These are phyloP conservation scores for Orientallactaga bullata DNA, from an alignment of 2,113 vertebrate genomes.

Conservation along the genomic window DNA sequence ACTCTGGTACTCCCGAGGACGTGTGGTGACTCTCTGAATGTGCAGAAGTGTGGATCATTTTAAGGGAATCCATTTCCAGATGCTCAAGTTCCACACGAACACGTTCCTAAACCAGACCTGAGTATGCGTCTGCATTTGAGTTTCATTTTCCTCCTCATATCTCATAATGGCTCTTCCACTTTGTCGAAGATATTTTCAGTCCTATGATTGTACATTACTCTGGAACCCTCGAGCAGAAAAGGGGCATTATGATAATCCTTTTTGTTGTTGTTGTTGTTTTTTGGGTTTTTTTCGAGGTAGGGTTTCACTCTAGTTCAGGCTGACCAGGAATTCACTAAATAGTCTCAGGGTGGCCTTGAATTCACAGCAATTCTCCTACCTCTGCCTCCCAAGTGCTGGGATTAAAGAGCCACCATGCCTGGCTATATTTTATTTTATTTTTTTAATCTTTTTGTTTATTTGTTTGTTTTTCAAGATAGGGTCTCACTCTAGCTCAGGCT, in stretches of 20 bases:
- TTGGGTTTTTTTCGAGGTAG: too few relatives aligned
- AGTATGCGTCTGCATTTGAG: neutral
- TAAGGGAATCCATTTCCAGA: neutral
- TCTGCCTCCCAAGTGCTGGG: too few relatives aligned
- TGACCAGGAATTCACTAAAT: too few relatives aligned
- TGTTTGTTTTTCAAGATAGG: too few relatives aligned
- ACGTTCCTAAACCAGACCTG: neutral
- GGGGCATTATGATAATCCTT: neutral
- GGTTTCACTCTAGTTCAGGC: too few relatives aligned
- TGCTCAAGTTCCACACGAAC: neutral
- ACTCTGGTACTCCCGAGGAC: neutral
- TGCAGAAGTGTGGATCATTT: neutral
- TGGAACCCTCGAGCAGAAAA: neutral
- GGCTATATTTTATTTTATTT: too few relatives aligned
- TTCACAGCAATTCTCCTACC: too few relatives aligned
- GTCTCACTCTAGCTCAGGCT: too few relatives aligned
- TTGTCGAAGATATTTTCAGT: constrained; percentile 25
- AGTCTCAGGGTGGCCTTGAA: too few relatives aligned
- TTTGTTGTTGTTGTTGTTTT: neutral
- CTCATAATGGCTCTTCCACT: constrained; percentile 10
- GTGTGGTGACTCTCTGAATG: neutral
- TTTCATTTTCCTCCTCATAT: constrained; percentile 13
- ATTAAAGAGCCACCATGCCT: too few relatives aligned
- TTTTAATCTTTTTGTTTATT: too few relatives aligned
- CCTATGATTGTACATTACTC: neutral